Conservation (phyloP, 53 echinoderm and acorn worm genomes). For the Antedon mediterranea region DNA sequence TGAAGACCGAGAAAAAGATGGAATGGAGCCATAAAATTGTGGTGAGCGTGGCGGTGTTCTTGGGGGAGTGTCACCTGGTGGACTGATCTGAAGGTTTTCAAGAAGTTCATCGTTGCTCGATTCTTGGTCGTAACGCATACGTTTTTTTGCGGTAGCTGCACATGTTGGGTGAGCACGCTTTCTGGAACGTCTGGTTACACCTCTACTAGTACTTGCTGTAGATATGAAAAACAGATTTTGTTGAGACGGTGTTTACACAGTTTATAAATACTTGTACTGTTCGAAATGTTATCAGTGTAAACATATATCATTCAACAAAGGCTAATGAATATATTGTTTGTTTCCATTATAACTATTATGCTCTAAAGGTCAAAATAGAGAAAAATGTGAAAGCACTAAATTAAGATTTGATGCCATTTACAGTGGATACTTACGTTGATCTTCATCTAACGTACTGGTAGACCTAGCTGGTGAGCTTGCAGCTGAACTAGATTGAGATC, state of each 20-base stretch:
- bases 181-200: constrained; percentile 23
- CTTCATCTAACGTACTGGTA: background rate
- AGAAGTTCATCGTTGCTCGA: constrained; percentile 20
- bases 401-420: too few species aligned
- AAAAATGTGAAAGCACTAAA: too few species aligned
- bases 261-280: too few species aligned
- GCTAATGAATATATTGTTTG: too few species aligned
- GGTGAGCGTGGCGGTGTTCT: constrained; percentile 31
- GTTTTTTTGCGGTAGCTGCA: constrained; percentile 35
- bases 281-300: too few species aligned
- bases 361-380: too few species aligned
- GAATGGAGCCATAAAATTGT: constrained; percentile 11
- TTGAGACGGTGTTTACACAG: too few species aligned
- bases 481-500: constrained; percentile 2
- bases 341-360: too few species aligned
- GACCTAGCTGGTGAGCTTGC: background rate
- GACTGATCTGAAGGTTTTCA: constrained; percentile 7
- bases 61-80: constrained; percentile 19
- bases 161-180: constrained; percentile 55
- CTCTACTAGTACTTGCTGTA: constrained; percentile 61
- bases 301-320: too few species aligned
- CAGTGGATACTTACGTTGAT: background rate
- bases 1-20: constrained; percentile 42
- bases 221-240: too few species aligned
- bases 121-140: constrained; percentile 19